A percentile compares a stretch with the other conserved stretches of the same genome.
phyloP scores from a whole-genome alignment of 2,797 vertebrate genomes.

The Chaenodraco wilsoni region DNA sequence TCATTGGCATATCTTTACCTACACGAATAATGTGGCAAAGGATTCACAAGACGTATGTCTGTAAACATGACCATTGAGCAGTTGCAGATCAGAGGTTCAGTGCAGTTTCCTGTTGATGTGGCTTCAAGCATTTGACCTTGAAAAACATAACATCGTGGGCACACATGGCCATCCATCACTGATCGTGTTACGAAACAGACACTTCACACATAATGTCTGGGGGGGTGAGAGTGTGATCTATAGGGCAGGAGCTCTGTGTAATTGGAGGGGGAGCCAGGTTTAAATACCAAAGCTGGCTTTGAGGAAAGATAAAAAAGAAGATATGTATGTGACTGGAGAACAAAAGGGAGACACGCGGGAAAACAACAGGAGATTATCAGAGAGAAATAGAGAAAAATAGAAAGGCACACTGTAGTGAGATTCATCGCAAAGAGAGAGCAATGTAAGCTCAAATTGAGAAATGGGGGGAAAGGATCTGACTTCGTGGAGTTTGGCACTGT shows the following conservation, averaged over 20 bases:
- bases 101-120: conserved; percentile 60
- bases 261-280: conserved; percentile 21
- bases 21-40: conserved; percentile 6
- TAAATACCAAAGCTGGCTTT: conserved; percentile 21
- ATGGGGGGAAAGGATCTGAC: conserved; percentile 41
- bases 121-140: conserved; percentile 43
- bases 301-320: not conserved
- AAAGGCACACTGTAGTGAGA: not conserved
- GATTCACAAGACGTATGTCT: not conserved
- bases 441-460: conserved; percentile 9
- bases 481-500: conserved; percentile 63
- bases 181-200: conserved; percentile 41
- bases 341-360: not conserved
- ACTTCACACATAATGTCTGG: conserved; percentile 12
- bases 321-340: not conserved
- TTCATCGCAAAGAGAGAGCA: conserved; percentile 1
- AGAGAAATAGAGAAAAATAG: not conserved
- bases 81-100: conserved; percentile 14
- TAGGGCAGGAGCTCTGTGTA: conserved; percentile 22
- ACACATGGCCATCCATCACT: conserved; percentile 43
- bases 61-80: not conserved
- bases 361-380: conserved; percentile 5
- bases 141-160: conserved; percentile 43
- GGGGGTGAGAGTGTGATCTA: conserved; percentile 12
- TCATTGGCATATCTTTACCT: not conserved